Conservation (phyloP, 2,888 invertebrate genomes). For the Cantharis nigra region DNA sequence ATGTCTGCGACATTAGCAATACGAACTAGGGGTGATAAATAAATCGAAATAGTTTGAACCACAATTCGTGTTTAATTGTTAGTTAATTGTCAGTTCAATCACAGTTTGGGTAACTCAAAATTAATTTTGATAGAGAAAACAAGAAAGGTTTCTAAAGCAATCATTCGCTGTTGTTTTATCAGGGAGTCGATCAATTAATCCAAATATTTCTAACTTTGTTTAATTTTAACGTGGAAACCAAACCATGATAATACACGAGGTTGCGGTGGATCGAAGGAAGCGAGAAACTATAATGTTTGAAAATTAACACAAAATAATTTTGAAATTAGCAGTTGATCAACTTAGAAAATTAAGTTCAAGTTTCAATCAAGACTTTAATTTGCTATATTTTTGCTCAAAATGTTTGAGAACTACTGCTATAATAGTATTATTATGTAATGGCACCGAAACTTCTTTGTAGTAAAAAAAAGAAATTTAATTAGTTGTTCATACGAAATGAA, state of each 20-base stretch:
- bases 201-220: background rate
- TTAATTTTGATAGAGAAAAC: background rate
- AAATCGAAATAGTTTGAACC: background rate
- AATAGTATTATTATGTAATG: background rate
- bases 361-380: no score
- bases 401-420: background rate
- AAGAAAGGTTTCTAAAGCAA: background rate
- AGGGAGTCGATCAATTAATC: background rate
- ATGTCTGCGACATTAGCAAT: no score
- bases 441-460: background rate
- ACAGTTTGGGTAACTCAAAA: background rate
- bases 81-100: background rate
- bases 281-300: background rate
- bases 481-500: background rate
- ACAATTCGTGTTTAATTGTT: background rate
- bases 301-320: background rate
- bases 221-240: background rate
- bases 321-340: background rate
- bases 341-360: no score
- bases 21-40: no score
- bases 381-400: background rate
- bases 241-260: background rate
- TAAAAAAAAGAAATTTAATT: background rate
- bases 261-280: background rate
- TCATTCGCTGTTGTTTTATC: background rate